Evolutionary conservation across 2,113 vertebrate species (phyloP), one percentile per base, ranked within the genome.

Genomic region (Phycodurus eques): DNA sequence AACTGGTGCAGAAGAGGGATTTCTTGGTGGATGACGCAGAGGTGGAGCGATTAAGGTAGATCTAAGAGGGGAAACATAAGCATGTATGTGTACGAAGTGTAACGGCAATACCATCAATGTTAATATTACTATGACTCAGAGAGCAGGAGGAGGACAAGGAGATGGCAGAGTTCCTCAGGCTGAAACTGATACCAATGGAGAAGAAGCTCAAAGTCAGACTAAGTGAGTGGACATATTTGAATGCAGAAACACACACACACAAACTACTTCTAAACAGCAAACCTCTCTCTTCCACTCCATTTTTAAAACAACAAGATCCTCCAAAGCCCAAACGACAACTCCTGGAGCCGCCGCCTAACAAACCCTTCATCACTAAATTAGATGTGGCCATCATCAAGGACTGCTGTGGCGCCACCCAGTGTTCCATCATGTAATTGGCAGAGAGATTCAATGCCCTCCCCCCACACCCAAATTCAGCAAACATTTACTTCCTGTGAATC

Each of bases 21-120:
- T 99, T 98, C 86, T 94, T 99, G 81, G 98, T 99, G 22, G 98
- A 99, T 0, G 98, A 99, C 1, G 97, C 97, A 0, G 98, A 99
- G 78, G 96, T 99, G 65, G 98, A 99, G 79, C 91, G 98, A 91
- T 90, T 98, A 91, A 93, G 97, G 98, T 98, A 88, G 83, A 81
- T 8, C 8, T 60, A 60, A 35, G 59, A n/a, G 31, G 31, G 31
- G 6, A 35, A 61, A 61, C 14, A 22, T 12, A 7, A 33, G 20
- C 19, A 64, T 56, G 20, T 5, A 8, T 8, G 33, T 63, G 61
- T 6, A 62, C 14, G 57, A 60, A 60, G 12, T 1, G 35, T 39
- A 6, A 6, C 10, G 2, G 22, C 11, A 20, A 59, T 59, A 5
- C 8, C 2, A 20, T 2, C 12, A 4, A 59, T 61, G 33, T 39